These are phyloP conservation scores for Globia sparganii DNA, from an alignment of 2,888 invertebrate species.

Conservation along the genomic window DNA sequence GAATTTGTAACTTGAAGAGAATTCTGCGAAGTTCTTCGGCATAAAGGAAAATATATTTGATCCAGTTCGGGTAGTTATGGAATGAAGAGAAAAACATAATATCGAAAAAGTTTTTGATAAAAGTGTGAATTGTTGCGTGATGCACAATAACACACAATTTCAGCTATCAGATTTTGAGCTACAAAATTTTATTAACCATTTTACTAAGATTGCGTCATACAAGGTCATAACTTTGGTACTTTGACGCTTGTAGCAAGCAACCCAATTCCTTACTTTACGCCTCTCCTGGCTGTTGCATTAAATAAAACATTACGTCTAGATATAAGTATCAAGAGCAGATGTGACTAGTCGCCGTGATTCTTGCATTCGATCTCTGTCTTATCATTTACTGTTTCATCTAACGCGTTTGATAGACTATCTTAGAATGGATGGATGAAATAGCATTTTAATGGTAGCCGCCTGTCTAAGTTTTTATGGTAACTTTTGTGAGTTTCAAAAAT, in stretches of 20 bases:
- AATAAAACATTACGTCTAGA: slow-evolving; percentile 71
- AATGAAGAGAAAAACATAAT: background rate
- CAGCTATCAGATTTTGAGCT: background rate
- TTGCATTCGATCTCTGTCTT: slow-evolving; percentile 33
- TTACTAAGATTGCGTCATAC: slow-evolving; percentile 43
- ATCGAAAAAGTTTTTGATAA: background rate
- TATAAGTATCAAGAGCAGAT: slow-evolving; percentile 71
- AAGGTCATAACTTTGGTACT: slow-evolving; percentile 47
- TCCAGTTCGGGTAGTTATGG: slow-evolving; percentile 28
- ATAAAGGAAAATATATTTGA: slow-evolving; percentile 22
- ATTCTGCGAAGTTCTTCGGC: slow-evolving; percentile 7
- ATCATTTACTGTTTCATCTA: slow-evolving; percentile 38
- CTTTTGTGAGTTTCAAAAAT: slow-evolving; percentile 45
- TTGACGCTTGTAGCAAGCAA: slow-evolving; percentile 48
- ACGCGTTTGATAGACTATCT: slow-evolving; percentile 44
- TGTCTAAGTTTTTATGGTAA: slow-evolving; percentile 62
- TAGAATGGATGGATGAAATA: slow-evolving; percentile 48
- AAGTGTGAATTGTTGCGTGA: background rate
- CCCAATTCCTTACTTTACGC: slow-evolving; percentile 71
- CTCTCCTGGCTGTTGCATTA: slow-evolving; percentile 71
- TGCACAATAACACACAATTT: background rate
- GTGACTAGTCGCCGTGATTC: slow-evolving; percentile 60
- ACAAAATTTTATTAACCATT: slow-evolving; percentile 34
- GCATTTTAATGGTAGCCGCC: slow-evolving; percentile 53
- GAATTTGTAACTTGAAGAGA: background rate